Evolutionary conservation across 2,888 invertebrate species (phyloP).

Genomic region (Mechanitis mazaeus): DNA sequence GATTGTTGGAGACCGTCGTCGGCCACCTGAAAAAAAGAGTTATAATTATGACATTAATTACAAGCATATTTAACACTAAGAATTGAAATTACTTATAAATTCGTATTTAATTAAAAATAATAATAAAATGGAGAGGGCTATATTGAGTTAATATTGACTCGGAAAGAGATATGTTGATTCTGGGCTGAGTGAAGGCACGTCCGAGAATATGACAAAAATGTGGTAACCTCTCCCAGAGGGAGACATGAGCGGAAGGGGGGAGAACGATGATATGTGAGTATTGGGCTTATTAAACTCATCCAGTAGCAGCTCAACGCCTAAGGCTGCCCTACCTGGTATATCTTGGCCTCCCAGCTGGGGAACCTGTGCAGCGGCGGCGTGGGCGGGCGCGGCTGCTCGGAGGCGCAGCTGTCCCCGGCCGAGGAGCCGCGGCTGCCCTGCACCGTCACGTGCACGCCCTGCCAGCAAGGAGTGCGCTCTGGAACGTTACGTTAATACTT

Average conservation of each 20-base stretch:
- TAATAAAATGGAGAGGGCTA: no score
- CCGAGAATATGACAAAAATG: no score
- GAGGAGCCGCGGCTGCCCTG: constrained; percentile 76
- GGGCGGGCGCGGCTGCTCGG: constrained; percentile 79
- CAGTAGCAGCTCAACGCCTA: neutral
- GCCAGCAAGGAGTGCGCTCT: constrained; percentile 76
- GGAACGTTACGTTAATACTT: no score
- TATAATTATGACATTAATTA: no score
- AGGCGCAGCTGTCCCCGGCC: constrained; percentile 63
- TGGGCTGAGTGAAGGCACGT: no score
- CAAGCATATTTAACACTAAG: no score
- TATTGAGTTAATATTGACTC: no score
- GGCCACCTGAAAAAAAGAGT: constrained; percentile 49
- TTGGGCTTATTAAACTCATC: neutral
- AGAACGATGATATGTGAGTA: neutral
- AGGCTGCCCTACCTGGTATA: constrained; percentile 84
- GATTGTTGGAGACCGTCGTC: constrained; percentile 73
- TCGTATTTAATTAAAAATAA: no score
- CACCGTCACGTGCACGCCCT: constrained; percentile 68
- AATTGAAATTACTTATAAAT: no score
- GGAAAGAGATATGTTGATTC: no score
- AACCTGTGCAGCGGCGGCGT: constrained; percentile 94
- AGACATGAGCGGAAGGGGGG: neutral
- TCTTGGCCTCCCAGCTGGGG: constrained; percentile 97
- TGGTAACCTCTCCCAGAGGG: no score